Evolutionary conservation across 2,113 vertebrate species (phyloP).

Genomic region (Maccullochella peelii): DNA sequence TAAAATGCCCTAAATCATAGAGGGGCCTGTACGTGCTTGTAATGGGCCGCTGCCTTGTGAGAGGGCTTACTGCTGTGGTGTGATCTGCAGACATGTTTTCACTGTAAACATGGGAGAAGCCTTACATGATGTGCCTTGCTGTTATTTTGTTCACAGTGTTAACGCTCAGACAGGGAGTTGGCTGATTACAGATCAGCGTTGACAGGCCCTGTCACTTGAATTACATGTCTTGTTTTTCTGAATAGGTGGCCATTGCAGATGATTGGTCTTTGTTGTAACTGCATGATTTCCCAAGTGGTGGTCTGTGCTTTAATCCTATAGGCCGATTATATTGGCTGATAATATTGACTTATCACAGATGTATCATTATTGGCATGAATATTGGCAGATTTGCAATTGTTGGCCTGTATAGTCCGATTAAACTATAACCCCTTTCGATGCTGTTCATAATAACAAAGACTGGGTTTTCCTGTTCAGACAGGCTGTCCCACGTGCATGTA

Average conservation of each 20-base stretch:
- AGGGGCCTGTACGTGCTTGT: slow-evolving; percentile 71
- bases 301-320: slow-evolving; percentile 4
- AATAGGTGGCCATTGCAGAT: slow-evolving; percentile 26
- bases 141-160: slow-evolving; percentile 68
- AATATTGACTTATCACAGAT: background rate
- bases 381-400: background rate
- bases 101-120: slow-evolving; percentile 67
- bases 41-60: slow-evolving; percentile 64
- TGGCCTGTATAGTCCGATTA: background rate
- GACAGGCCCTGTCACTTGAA: slow-evolving; percentile 60
- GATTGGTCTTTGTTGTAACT: slow-evolving; percentile 35
- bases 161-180: slow-evolving; percentile 67
- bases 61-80: slow-evolving; percentile 55
- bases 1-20: slow-evolving; percentile 65
- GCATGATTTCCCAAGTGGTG: background rate
- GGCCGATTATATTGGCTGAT: background rate
- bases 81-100: slow-evolving; percentile 70
- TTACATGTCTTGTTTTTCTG: slow-evolving; percentile 42
- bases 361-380: background rate
- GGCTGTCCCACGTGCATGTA: background rate
- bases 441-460: background rate
- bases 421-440: background rate
- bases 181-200: slow-evolving; percentile 35
- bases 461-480: background rate
- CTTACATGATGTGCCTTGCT: slow-evolving; percentile 57